phyloP scores from a whole-genome alignment of 2,797 vertebrate species.

The Pangasius mekongensis region DNA sequence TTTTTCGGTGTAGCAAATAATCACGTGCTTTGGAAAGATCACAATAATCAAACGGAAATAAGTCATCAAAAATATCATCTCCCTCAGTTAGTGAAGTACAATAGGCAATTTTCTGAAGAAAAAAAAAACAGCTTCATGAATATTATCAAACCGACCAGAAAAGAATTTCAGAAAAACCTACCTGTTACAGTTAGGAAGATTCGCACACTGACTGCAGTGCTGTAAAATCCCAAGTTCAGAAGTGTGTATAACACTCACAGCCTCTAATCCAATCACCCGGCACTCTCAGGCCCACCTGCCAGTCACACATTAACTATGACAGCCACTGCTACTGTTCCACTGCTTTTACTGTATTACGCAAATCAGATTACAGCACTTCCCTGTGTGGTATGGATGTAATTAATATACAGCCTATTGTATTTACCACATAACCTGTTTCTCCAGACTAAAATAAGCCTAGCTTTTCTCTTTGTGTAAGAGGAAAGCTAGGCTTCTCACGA shows the following conservation, averaged over 20 bases:
- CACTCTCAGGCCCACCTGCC: neutral
- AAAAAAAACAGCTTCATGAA: neutral
- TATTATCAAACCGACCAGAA: neutral
- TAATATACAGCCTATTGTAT: neutral
- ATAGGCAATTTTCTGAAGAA: neutral
- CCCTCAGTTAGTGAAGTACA: neutral
- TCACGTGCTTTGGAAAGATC: neutral
- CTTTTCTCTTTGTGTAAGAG: neutral
- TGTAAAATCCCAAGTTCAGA: conserved; percentile 14
- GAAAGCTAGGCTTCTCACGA: neutral
- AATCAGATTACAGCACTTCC: neutral
- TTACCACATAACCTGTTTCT: neutral
- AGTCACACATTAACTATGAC: conserved; percentile 41
- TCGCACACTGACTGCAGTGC: neutral
- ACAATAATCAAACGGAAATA: neutral
- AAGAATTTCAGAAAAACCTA: neutral
- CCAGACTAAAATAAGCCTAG: neutral
- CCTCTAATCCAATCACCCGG: neutral
- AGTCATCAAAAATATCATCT: neutral
- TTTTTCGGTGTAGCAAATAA: neutral
- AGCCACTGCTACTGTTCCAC: neutral
- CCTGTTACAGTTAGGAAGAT: neutral
- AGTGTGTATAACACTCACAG: neutral
- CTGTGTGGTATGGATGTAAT: too few relatives aligned
- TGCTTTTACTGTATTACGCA: neutral